Percentiles rank a stretch among this genome's conserved stretches.
These are phyloP conservation scores for Fabriciana adippe DNA, from an alignment of 2,888 invertebrate genomes.

Conservation along the genomic window DNA sequence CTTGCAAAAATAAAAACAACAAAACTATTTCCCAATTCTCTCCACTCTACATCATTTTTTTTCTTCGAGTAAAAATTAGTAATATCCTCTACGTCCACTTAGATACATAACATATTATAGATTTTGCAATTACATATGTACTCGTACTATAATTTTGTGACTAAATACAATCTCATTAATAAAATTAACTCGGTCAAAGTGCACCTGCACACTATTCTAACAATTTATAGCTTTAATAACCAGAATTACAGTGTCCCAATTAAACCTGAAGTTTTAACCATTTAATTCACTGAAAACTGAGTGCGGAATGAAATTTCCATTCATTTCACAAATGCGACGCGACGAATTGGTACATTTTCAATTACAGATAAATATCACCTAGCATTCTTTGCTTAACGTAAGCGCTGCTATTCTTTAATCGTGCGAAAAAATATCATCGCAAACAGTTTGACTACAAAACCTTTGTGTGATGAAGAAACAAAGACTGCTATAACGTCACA, in stretches of 20 bases:
- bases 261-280: conserved; percentile 12
- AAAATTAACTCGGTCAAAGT: conserved; percentile 12
- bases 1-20: too few relatives aligned
- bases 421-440: conserved; percentile 3
- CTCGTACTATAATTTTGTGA: too few relatives aligned
- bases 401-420: conserved; percentile 12
- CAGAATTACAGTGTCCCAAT: conserved; percentile 8
- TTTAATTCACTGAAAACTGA: conserved; percentile 23
- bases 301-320: conserved; percentile 19
- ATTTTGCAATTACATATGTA: too few relatives aligned
- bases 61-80: too few relatives aligned
- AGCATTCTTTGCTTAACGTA: conserved; percentile 18
- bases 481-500: too few relatives aligned
- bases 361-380: conserved; percentile 26
- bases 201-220: conserved; percentile 23
- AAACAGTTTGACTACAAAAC: neutral
- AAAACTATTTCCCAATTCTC: too few relatives aligned
- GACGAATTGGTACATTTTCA: conserved; percentile 24
- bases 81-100: too few relatives aligned
- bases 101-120: too few relatives aligned
- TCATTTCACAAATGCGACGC: conserved; percentile 24
- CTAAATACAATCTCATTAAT: neutral
- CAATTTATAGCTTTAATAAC: conserved; percentile 7
- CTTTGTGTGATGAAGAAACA: neutral
- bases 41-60: too few relatives aligned